Conservation (phyloP, 2,113 vertebrate species). For the Mus musculus region GRCm39 chr12:86279001-86279500, state of each 20-base stretch:
- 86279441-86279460: background rate
- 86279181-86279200: background rate
- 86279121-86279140: background rate
- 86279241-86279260: background rate
- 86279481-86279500: background rate
- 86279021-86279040: background rate
- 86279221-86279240: background rate
- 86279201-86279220: background rate
- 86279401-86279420: background rate
- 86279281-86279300: background rate
- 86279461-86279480: background rate
- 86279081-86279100: background rate
- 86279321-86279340: background rate
- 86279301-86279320: background rate
- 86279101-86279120: background rate
- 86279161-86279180: background rate
- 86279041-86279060: background rate
- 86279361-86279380: accelerated
- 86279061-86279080: background rate
- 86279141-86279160: background rate
- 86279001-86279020: background rate
- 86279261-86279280: background rate
- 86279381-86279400: background rate
- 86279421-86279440: background rate
- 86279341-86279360: background rate